These are phyloP conservation scores for Yponomeuta sedellus DNA, from an alignment of 2,888 invertebrate species.

Conservation along the genomic window DNA sequence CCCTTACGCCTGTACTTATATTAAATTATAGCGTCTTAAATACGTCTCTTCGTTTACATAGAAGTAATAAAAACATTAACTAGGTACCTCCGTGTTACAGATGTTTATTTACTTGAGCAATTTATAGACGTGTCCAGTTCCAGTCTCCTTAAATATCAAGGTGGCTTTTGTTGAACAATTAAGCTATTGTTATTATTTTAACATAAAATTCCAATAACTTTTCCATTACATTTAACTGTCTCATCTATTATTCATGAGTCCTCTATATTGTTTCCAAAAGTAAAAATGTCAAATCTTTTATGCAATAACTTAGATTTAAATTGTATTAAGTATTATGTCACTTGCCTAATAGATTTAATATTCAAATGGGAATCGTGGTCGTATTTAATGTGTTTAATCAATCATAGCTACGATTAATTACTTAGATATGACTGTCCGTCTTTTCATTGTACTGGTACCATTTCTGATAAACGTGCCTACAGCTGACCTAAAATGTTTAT, in stretches of 20 bases:
- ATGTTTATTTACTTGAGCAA: slow-evolving; percentile 2
- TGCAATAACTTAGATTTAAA: slow-evolving; percentile 70
- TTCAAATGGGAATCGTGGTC: slow-evolving; percentile 72
- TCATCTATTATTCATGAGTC: slow-evolving; percentile 59
- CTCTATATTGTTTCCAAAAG: slow-evolving; percentile 67
- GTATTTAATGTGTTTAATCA: slow-evolving; percentile 72
- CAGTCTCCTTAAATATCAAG: slow-evolving; percentile 9
- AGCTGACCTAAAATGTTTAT: slow-evolving; percentile 28
- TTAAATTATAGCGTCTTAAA: slow-evolving; percentile 12
- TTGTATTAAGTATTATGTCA: slow-evolving; percentile 71
- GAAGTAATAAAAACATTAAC: slow-evolving; percentile 3
- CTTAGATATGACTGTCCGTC: slow-evolving; percentile 61
- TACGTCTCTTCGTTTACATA: slow-evolving; percentile 2
- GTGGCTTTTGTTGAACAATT: slow-evolving; percentile 36
- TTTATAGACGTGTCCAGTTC: slow-evolving; percentile 3
- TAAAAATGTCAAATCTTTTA: slow-evolving; percentile 55
- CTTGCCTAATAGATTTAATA: slow-evolving; percentile 67
- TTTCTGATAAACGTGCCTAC: slow-evolving; percentile 52
- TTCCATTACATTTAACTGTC: slow-evolving; percentile 46
- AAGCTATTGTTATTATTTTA: slow-evolving; percentile 55
- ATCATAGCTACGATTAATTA: slow-evolving; percentile 75
- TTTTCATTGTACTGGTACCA: slow-evolving; percentile 33
- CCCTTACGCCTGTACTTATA: slow-evolving; percentile 6
- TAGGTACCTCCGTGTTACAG: background rate
- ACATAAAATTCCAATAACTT: slow-evolving; percentile 58